Conservation (phyloP, 2,797 vertebrate species). For the Sebastes itinus region DNA sequence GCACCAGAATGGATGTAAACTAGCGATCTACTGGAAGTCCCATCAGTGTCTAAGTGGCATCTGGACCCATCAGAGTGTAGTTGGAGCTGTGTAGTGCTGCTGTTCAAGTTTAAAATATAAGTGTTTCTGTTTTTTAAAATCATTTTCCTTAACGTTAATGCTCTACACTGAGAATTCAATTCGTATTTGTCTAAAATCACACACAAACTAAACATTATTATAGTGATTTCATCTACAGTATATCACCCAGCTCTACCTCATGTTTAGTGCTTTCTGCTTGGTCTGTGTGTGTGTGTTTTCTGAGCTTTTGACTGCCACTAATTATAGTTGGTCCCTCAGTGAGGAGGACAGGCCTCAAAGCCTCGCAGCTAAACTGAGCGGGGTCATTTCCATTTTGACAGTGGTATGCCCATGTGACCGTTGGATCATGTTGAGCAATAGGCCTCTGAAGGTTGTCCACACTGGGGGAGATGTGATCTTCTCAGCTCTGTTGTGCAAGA, state of each 20-base stretch:
- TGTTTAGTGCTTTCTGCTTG: not conserved
- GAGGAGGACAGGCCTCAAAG: constrained; percentile 36
- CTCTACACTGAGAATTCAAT: not conserved
- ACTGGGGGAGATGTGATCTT: not conserved
- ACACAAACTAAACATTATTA: not conserved
- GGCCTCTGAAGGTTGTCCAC: constrained; percentile 31
- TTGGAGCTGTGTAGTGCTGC: not conserved
- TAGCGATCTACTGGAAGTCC: not conserved
- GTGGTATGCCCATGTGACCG: constrained; percentile 77
- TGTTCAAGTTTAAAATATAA: not conserved
- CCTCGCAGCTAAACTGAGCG: constrained; percentile 65
- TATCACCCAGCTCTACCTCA: not conserved
- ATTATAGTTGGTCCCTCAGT: constrained; percentile 54
- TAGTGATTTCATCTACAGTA: not conserved
- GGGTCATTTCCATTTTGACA: constrained; percentile 74
- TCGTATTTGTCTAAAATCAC: not conserved
- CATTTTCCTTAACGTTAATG: not conserved
- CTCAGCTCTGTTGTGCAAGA: constrained; percentile 36
- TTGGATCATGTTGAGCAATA: constrained; percentile 65
- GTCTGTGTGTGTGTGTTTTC: constrained; percentile 11
- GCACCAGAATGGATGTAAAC: not conserved
- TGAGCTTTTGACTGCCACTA: constrained; percentile 46
- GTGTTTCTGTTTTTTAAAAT: not conserved
- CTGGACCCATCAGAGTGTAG: not conserved
- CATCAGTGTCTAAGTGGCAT: not conserved